Percentiles rank a stretch among this genome's conserved stretches.
Conservation (phyloP, 2,797 vertebrate genomes). For the Tragelaphus eurycerus region DNA sequence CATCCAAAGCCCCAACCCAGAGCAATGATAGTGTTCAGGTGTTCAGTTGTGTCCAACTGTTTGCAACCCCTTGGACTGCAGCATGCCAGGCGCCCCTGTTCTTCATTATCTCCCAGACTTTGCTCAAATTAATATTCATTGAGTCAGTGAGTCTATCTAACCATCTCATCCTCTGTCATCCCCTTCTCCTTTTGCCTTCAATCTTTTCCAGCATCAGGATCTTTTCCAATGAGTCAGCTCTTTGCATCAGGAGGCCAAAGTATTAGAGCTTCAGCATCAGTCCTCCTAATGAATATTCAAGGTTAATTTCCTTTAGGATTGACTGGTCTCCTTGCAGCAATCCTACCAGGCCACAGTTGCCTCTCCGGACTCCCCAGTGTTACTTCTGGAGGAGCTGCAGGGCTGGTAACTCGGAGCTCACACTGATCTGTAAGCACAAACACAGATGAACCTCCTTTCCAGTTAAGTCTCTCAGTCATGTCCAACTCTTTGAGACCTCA, state of each 20-base stretch:
- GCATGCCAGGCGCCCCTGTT: neutral
- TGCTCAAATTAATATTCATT: neutral
- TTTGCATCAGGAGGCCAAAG: neutral
- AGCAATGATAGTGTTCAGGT: neutral
- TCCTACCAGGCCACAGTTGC: neutral
- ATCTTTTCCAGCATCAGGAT: neutral
- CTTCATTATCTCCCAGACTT: neutral
- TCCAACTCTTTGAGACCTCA: accelerated
- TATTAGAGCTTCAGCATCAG: neutral
- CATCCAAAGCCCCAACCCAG: neutral
- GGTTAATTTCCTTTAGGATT: neutral
- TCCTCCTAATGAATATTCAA: neutral
- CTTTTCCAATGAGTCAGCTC: neutral
- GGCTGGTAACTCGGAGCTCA: neutral
- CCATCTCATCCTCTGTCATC: neutral
- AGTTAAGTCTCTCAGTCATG: neutral
- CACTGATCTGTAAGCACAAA: neutral
- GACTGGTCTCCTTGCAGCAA: neutral
- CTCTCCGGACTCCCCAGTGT: neutral
- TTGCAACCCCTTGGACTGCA: neutral
- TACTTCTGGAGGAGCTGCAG: neutral
- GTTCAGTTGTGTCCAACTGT: neutral
- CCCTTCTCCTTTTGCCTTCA: neutral
- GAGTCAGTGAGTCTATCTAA: neutral
- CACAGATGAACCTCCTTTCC: neutral